Base-by-base conservation (phyloP, 2,888 invertebrate genomes). In the Cephus pygmeus region DNA sequence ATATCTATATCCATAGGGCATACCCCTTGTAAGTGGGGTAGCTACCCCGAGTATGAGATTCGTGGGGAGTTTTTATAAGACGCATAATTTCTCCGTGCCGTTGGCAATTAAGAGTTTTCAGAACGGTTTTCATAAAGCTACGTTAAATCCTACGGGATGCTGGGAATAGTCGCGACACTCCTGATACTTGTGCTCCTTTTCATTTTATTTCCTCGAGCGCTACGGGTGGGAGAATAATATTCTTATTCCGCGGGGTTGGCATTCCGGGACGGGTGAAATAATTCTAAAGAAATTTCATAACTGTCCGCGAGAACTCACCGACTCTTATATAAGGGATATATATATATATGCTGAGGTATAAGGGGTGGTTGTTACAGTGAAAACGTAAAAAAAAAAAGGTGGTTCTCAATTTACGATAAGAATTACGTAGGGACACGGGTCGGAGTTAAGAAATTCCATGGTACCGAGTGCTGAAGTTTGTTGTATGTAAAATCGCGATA, bases 241-340 rank as follows among this genome's bases (percentile, higher is more conserved):
- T 85, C 88, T 87, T 86, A 88, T 88, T 85, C 87, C 69, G 69
- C 71, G 75, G n/a, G n/a, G n/a, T n/a, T n/a, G n/a, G n/a, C n/a
- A n/a, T 86, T 85, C 56, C 23, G 23, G 85, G 87, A 84, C 82
- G 85, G 83, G 85, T 82, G 88, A 88, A 89, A 90, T 91, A 90
- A 90, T 90, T 91, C 85, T 88, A 85, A 89, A 89, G 88, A 88
- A 90, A 89, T 90, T 90, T 91, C 90, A 91, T 91, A 91, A 91
- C 90, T 90, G 90, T 91, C 90, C 86, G 23, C 78, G 77, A 69
- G 71, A 31, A 31, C 31, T 71, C 71, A n/a, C 80, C 81, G 79
- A 79, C 80, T 76, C 82, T 83, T 31, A 81, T 82, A 81, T 85
- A 85, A 87, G 80, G 83, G 81, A 84, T 83, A 40, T 23, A 23